Evolutionary conservation across 1,140 invertebrate genomes (phyloP), one percentile per base, ranked within the genome.

Genomic region (Conus betulinus): DNA sequence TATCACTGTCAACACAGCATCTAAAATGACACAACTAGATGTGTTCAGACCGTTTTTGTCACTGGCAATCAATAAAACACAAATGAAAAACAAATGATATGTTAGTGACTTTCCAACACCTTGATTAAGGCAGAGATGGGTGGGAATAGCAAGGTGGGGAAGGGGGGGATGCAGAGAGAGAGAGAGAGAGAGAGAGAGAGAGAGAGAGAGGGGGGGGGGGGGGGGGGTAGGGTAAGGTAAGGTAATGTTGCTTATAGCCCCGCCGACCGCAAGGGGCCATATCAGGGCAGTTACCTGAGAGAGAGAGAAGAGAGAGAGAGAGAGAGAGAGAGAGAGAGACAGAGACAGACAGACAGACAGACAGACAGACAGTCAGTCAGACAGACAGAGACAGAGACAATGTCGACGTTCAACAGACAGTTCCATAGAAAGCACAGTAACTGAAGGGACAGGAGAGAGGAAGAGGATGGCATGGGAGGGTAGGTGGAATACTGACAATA

Each of bases 221-320:
- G 55, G 81, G 20, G 81, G 25, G 81, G 55, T 51, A 83, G 74
- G 39, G 74, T 39, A 25, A 78, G 74, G 39, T n/a, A n/a, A n/a
- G n/a, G n/a, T n/a, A n/a, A n/a, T n/a, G n/a, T n/a, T n/a, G n/a
- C n/a, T n/a, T n/a, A n/a, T n/a, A n/a, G n/a, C n/a, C n/a, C n/a
- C n/a, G n/a, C n/a, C n/a, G 74, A 60, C n/a, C n/a, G n/a, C n/a
- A n/a, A n/a, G n/a, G n/a, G n/a, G n/a, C n/a, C n/a, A n/a, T n/a
- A n/a, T n/a, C n/a, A n/a, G n/a, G n/a, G n/a, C n/a, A n/a, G n/a
- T n/a, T n/a, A n/a, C n/a, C n/a, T n/a, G 81, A 60, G 52, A 60
- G 55, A 60, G 81, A 83, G 81, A 83, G 81, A 83, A 60, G 55
- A 83, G 81, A 53, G 53, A 60, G 81, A 83, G 81, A 83, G 1